Percentiles rank a stretch among this genome's conserved stretches.
Conservation (phyloP, 2,888 invertebrate genomes). For the Ennomos fuscantarius region DNA sequence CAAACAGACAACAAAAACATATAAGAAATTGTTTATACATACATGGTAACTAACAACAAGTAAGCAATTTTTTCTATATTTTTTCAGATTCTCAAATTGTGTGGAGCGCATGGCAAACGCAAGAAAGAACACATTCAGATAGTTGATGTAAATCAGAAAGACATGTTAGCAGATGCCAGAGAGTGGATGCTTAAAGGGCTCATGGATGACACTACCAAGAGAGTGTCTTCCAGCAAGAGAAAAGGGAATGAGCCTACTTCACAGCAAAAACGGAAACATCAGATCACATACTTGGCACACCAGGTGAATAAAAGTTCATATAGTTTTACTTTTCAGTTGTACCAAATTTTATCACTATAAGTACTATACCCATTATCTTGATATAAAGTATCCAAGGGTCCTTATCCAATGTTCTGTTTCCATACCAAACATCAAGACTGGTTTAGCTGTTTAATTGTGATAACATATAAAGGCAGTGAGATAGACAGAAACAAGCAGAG, state of each 20-base stretch:
- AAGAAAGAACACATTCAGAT: slow-evolving; percentile 89
- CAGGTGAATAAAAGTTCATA: slow-evolving; percentile 72
- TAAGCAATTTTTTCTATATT: slow-evolving; percentile 1
- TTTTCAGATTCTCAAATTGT: slow-evolving; percentile 86
- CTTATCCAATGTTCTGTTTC: too few relatives aligned
- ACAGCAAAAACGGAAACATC: slow-evolving; percentile 94
- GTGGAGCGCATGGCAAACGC: slow-evolving; percentile 87
- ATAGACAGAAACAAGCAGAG: background rate
- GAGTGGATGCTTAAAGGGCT: slow-evolving; percentile 93
- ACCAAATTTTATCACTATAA: too few relatives aligned
- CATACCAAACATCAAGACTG: too few relatives aligned
- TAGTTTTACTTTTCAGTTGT: too few relatives aligned
- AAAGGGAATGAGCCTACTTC: slow-evolving; percentile 86
- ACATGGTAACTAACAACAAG: too few relatives aligned
- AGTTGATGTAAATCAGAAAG: slow-evolving; percentile 93
- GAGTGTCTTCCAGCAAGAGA: slow-evolving; percentile 81
- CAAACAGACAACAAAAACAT: too few relatives aligned
- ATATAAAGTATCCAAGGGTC: too few relatives aligned
- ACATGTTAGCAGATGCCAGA: slow-evolving; percentile 91
- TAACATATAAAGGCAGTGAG: too few relatives aligned
- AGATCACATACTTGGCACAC: slow-evolving; percentile 97
- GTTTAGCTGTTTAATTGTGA: background rate
- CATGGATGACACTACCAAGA: slow-evolving; percentile 88
- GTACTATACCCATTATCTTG: too few relatives aligned
- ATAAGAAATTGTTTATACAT: too few relatives aligned